A percentile compares a stretch with the other conserved stretches of the same genome.
These are phyloP conservation scores for Melopsittacus undulatus DNA, from an alignment of 2,797 vertebrate genomes.

Conservation along the genomic window DNA sequence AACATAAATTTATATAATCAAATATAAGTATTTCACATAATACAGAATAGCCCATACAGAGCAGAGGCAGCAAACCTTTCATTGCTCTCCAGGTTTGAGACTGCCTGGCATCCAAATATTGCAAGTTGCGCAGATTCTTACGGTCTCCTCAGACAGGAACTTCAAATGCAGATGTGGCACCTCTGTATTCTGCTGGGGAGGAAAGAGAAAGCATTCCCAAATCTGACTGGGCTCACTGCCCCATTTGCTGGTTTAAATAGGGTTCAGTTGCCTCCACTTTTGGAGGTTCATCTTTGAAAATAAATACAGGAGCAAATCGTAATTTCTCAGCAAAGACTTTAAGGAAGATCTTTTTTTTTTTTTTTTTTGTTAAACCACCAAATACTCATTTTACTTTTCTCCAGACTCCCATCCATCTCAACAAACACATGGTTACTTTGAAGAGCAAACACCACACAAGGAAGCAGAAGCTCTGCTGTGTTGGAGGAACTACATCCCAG, in stretches of 20 bases:
- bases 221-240: neutral
- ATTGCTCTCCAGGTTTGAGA: neutral
- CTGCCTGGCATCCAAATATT: neutral
- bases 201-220: neutral
- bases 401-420: neutral
- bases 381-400: neutral
- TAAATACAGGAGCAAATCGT: neutral
- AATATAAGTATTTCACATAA: neutral
- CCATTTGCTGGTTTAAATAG: neutral
- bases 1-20: neutral
- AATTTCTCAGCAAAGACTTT: neutral
- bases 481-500: neutral
- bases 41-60: neutral
- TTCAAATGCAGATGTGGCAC: neutral
- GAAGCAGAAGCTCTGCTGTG: neutral
- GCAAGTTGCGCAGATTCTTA: neutral
- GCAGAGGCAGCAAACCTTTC: neutral
- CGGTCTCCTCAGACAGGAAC: neutral
- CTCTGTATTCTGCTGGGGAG: neutral
- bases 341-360: neutral
- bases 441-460: neutral
- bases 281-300: neutral
- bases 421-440: fast-evolving
- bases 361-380: neutral
- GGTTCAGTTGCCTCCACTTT: neutral